Evolutionary conservation across 1,140 invertebrate genomes (phyloP).

Genomic region (Brachionus asplanchnoidis): DNA sequence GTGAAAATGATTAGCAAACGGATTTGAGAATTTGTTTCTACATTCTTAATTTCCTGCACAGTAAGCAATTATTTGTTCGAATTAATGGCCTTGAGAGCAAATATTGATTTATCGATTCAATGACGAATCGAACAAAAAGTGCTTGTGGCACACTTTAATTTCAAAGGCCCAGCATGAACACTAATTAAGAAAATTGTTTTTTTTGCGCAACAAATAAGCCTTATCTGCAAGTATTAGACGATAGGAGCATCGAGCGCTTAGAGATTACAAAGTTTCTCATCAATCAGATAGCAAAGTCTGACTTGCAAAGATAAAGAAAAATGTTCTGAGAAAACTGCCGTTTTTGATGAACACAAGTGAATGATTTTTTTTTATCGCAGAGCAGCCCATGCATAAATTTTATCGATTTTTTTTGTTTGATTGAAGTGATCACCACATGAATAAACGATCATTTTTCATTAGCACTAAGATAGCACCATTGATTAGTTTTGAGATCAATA

Average conservation of each 20-base stretch:
- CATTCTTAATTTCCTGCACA: constrained; percentile 3
- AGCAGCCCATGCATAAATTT: not conserved
- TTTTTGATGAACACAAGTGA: not conserved
- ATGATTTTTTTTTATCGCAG: constrained; percentile 9
- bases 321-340: not conserved
- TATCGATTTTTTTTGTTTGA: constrained; percentile 2
- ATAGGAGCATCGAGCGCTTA: not conserved
- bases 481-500: not conserved
- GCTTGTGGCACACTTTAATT: not conserved
- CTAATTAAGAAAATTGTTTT: not conserved
- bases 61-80: constrained; percentile 11
- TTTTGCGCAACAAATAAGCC: not conserved
- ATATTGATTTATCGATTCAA: not conserved
- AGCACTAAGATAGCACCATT: not conserved
- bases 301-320: not conserved
- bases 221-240: not conserved
- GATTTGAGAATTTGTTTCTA: not conserved
- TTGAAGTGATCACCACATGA: constrained; percentile 17
- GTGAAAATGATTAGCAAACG: not conserved
- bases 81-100: constrained; percentile 11
- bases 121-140: not conserved
- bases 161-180: not conserved
- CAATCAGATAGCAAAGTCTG: not conserved
- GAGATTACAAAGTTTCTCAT: not conserved
- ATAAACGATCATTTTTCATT: not conserved